These are phyloP conservation scores for Drosophila watanabei DNA, from an alignment of 1,140 invertebrate genomes.

Conservation along the genomic window DNA sequence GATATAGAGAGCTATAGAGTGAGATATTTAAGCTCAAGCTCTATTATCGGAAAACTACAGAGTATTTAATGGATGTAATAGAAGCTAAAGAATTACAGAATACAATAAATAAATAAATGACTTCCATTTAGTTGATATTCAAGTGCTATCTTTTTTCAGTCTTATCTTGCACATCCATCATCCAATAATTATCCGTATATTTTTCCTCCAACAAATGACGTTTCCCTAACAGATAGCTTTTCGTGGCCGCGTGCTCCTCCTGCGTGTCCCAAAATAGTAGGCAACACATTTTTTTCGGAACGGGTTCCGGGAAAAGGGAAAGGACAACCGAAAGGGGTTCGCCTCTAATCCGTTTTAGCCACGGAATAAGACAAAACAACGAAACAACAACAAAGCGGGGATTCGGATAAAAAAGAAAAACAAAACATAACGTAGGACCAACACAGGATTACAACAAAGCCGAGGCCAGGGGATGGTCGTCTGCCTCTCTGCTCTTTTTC, in stretches of 20 bases:
- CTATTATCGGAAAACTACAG: not conserved
- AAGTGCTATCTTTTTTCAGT: not conserved
- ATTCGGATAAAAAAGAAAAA: slow-evolving; percentile 11
- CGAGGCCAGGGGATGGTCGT: slow-evolving; percentile 9
- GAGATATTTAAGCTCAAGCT: not conserved
- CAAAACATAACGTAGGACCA: slow-evolving; percentile 58
- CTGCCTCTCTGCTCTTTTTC: slow-evolving; percentile 9
- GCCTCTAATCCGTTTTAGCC: slow-evolving; percentile 61
- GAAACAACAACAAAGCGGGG: slow-evolving; percentile 62
- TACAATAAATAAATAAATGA: not conserved
- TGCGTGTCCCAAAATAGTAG: slow-evolving; percentile 28
- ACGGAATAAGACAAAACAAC: slow-evolving; percentile 47
- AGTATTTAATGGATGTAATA: not conserved
- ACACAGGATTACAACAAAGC: slow-evolving; percentile 64
- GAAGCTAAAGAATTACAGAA: not conserved
- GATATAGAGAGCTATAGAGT: not conserved
- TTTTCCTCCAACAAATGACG: slow-evolving; percentile 22
- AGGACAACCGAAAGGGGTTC: slow-evolving; percentile 14
- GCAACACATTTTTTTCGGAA: slow-evolving; percentile 21
- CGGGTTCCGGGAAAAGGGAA: not conserved
- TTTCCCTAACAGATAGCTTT: not conserved
- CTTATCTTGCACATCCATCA: not conserved
- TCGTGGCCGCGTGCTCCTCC: slow-evolving; percentile 11
- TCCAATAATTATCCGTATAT: not conserved
- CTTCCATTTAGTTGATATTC: not conserved